A percentile compares a stretch with the other conserved stretches of the same genome.
These are phyloP conservation scores for Tympanuchus pallidicinctus DNA, from an alignment of 2,113 vertebrate species.

Conservation along the genomic window DNA sequence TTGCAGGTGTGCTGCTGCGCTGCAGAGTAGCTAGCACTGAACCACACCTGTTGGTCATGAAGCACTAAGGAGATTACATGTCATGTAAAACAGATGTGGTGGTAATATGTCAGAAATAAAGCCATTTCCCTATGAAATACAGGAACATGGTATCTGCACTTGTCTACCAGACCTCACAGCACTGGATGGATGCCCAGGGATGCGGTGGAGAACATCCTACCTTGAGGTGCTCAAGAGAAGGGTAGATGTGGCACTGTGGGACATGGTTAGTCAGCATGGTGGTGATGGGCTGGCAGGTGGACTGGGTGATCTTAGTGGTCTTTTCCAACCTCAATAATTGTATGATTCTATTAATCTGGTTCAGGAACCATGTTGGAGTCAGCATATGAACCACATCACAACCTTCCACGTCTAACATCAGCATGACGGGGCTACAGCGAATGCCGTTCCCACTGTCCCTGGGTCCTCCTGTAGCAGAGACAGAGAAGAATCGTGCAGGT, in stretches of 20 bases:
- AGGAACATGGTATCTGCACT: background rate
- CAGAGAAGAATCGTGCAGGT: background rate
- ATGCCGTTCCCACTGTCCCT: background rate
- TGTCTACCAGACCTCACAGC: background rate
- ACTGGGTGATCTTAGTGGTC: too few species aligned
- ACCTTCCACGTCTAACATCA: background rate
- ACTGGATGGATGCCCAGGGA: accelerated
- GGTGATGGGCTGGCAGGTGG: too few species aligned
- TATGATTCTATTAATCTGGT: background rate
- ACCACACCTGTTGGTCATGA: accelerated
- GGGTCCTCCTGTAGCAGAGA: background rate
- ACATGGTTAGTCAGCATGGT: too few species aligned
- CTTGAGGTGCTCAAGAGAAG: too few species aligned
- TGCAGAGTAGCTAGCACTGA: background rate
- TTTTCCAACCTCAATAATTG: too few species aligned
- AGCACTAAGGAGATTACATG: background rate
- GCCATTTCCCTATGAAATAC: background rate
- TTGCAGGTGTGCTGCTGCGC: background rate
- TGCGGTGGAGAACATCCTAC: too few species aligned
- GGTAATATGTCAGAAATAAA: background rate
- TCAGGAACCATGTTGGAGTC: background rate
- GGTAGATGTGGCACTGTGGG: too few species aligned
- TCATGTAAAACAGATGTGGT: background rate
- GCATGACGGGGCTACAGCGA: background rate
- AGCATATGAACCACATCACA: background rate